These are phyloP conservation scores for Hydraecia micacea DNA, from an alignment of 2,888 invertebrate genomes.

Conservation along the genomic window DNA sequence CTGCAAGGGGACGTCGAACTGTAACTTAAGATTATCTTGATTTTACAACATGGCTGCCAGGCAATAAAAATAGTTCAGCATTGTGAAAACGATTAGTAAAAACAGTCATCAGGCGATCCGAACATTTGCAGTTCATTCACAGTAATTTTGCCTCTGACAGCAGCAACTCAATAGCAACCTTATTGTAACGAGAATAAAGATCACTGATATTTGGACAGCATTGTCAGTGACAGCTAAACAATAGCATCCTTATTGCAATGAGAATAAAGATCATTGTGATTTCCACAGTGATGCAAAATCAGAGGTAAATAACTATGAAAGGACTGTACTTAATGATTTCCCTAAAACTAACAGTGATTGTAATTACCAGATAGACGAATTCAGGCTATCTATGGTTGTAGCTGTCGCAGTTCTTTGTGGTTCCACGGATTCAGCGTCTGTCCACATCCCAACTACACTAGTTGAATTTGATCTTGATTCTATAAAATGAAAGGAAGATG, in stretches of 20 bases:
- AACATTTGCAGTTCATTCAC: not conserved
- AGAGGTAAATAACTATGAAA: not conserved
- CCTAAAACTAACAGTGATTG: not conserved
- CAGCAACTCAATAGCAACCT: not conserved
- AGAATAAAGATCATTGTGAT: not conserved
- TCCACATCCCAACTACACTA: constrained; percentile 87
- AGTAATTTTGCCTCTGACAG: not conserved
- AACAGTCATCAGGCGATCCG: not conserved
- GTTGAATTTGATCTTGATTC: constrained; percentile 94
- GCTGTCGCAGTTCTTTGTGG: constrained; percentile 83
- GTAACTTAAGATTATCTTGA: constrained; percentile 77
- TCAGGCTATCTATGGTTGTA: constrained; percentile 85
- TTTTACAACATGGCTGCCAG: constrained; percentile 23
- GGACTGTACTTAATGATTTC: not conserved
- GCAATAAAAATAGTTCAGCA: not conserved
- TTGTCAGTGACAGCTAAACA: not conserved
- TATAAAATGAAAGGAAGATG: constrained; percentile 67
- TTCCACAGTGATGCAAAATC: not conserved
- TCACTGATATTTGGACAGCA: not conserved
- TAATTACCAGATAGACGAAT: constrained; percentile 84
- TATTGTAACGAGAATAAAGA: not conserved
- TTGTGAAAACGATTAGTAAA: not conserved
- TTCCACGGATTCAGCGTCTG: constrained; percentile 91
- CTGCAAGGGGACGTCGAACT: constrained; percentile 90
- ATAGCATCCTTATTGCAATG: not conserved